Percentiles rank a stretch among this genome's conserved stretches.
phyloP scores from a whole-genome alignment of 2,113 vertebrate genomes.

The Colinus virginianus region DNA sequence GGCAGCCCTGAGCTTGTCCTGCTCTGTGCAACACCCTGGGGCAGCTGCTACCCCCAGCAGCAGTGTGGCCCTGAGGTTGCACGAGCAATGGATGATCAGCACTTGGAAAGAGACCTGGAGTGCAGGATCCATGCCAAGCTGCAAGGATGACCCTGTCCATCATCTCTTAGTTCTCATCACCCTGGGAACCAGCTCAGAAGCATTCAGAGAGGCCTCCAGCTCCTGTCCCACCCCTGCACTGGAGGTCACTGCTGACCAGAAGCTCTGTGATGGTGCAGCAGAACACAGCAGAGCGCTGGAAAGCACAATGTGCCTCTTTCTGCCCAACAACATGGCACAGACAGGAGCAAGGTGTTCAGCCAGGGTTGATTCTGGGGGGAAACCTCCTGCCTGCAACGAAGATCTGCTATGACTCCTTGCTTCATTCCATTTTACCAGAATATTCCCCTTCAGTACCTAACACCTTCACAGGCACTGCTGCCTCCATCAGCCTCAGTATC shows the following conservation, averaged over 20 bases:
- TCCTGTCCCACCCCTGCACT: not conserved
- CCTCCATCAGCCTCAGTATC: not conserved
- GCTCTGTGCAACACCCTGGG: not conserved
- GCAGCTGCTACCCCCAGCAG: too few relatives aligned
- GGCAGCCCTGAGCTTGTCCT: not conserved
- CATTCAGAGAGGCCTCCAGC: not conserved
- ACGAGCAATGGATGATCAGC: not conserved
- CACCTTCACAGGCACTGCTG: not conserved
- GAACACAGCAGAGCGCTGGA: not conserved
- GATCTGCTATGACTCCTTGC: not conserved
- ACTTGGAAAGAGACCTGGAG: not conserved
- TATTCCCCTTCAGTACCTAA: not conserved
- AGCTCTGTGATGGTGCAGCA: not conserved
- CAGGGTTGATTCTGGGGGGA: not conserved
- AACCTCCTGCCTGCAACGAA: not conserved
- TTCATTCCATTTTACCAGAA: not conserved
- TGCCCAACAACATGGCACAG: not conserved
- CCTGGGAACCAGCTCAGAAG: not conserved
- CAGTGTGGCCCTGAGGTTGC: rapidly evolving
- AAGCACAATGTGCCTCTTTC: not conserved
- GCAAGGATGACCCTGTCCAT: not conserved
- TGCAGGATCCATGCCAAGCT: not conserved
- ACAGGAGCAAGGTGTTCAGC: not conserved
- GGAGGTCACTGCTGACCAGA: not conserved
- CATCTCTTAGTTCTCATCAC: not conserved